A percentile compares a stretch with the other conserved stretches of the same genome.
phyloP scores from a whole-genome alignment of 2,113 vertebrate species.

The Turdus rufiventris region DNA sequence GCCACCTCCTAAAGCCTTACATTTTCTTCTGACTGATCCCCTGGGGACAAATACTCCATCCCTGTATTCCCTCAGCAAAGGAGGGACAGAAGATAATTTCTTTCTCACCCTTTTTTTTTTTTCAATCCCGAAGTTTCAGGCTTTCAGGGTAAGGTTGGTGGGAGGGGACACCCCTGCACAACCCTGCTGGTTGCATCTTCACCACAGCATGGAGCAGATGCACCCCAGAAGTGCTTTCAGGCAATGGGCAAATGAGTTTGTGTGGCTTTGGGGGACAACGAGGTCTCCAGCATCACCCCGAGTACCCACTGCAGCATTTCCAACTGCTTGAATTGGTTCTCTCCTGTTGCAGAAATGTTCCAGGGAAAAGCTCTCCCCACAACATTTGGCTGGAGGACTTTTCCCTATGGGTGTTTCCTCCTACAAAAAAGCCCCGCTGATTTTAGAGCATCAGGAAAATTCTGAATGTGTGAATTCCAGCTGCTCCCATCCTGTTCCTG shows the following conservation, averaged over 20 bases:
- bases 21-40: background rate
- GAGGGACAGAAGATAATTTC: fast-evolving
- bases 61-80: fast-evolving
- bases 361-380: background rate
- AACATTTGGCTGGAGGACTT: background rate
- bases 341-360: background rate
- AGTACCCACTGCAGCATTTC: background rate
- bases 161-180: fast-evolving
- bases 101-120: background rate
- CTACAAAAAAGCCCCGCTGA: background rate
- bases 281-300: background rate
- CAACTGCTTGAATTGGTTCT: background rate
- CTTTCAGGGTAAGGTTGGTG: background rate
- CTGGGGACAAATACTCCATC: background rate
- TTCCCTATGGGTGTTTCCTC: background rate
- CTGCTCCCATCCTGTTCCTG: background rate
- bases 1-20: background rate
- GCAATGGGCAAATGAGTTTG: background rate
- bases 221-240: background rate
- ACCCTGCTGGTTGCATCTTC: background rate
- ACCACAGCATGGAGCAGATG: fast-evolving
- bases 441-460: background rate
- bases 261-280: background rate
- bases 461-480: fast-evolving
- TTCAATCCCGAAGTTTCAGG: background rate